Evolutionary conservation across 1,140 invertebrate genomes (phyloP).

Genomic region (Philaenus spumarius): DNA sequence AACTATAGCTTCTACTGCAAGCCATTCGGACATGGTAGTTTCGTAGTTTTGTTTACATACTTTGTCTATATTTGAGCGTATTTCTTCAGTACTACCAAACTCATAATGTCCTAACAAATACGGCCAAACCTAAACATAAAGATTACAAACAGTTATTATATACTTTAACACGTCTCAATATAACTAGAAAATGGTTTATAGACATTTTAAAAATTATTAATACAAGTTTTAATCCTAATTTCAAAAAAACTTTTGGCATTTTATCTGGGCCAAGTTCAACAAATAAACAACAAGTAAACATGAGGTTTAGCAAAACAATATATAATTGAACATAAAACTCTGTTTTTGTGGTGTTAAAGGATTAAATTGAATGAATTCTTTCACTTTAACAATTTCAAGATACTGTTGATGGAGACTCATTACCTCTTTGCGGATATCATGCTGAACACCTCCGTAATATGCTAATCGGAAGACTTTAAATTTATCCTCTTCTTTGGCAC

Average conservation of each 20-base stretch:
- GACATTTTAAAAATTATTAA: too few relatives aligned
- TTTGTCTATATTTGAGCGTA: slow-evolving; percentile 59
- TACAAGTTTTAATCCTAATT: too few relatives aligned
- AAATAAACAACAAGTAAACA: neutral
- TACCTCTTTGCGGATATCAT: slow-evolving; percentile 66
- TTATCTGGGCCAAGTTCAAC: too few relatives aligned
- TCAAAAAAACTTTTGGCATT: too few relatives aligned
- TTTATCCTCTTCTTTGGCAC: slow-evolving; percentile 51
- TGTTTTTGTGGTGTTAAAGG: too few relatives aligned
- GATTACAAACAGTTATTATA: too few relatives aligned
- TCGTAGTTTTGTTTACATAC: slow-evolving; percentile 69
- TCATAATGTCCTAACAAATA: slow-evolving; percentile 82
- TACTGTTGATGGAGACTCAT: neutral
- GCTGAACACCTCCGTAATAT: slow-evolving; percentile 81
- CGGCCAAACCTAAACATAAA: slow-evolving; percentile 71
- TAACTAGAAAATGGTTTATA: too few relatives aligned
- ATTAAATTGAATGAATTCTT: neutral
- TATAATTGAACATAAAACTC: too few relatives aligned
- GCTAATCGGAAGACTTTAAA: slow-evolving; percentile 73
- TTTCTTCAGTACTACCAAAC: slow-evolving; percentile 65
- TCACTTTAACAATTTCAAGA: neutral
- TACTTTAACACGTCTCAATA: too few relatives aligned
- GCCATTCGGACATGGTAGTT: slow-evolving; percentile 89
- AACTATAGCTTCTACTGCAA: slow-evolving; percentile 88
- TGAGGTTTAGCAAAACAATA: neutral